phyloP scores from a whole-genome alignment of 2,888 invertebrate genomes.

The Eumacrocentrus americanus region DNA sequence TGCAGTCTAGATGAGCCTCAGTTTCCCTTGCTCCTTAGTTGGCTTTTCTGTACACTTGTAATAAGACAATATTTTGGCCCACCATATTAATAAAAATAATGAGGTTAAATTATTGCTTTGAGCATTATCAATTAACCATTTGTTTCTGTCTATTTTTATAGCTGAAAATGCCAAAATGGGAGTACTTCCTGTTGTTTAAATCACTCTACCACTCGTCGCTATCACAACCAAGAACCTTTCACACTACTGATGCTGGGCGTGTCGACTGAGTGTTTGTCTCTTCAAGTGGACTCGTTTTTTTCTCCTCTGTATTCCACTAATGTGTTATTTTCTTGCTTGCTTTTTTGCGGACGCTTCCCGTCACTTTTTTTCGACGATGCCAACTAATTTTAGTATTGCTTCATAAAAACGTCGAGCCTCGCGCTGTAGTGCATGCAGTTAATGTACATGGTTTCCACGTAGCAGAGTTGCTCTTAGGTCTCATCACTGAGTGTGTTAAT shows the following conservation, averaged over 20 bases:
- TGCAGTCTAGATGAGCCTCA: constrained; percentile 36
- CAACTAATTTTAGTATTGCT: constrained; percentile 49
- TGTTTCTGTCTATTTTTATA: constrained; percentile 1
- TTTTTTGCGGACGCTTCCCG: neutral
- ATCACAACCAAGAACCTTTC: constrained; percentile 19
- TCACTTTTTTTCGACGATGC: constrained; percentile 16
- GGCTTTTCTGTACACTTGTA: neutral
- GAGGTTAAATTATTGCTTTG: neutral
- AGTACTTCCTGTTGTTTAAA: constrained; percentile 8
- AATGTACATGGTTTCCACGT: constrained; percentile 28
- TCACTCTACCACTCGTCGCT: constrained; percentile 1
- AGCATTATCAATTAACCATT: constrained; percentile 12
- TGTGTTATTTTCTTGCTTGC: no score
- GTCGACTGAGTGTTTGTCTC: neutral
- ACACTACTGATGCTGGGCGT: constrained; percentile 20
- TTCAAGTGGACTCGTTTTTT: constrained; percentile 22
- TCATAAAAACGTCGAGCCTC: constrained; percentile 52
- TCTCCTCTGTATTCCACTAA: constrained; percentile 1
- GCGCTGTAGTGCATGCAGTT: constrained; percentile 42
- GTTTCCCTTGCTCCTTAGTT: constrained; percentile 9
- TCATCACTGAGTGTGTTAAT: neutral
- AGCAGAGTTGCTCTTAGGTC: neutral
- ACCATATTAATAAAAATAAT: constrained; percentile 26
- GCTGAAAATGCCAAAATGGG: neutral
- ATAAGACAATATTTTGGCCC: neutral